Evolutionary conservation across 2,888 invertebrate genomes (phyloP).

Genomic region (Cetonia aurata): DNA sequence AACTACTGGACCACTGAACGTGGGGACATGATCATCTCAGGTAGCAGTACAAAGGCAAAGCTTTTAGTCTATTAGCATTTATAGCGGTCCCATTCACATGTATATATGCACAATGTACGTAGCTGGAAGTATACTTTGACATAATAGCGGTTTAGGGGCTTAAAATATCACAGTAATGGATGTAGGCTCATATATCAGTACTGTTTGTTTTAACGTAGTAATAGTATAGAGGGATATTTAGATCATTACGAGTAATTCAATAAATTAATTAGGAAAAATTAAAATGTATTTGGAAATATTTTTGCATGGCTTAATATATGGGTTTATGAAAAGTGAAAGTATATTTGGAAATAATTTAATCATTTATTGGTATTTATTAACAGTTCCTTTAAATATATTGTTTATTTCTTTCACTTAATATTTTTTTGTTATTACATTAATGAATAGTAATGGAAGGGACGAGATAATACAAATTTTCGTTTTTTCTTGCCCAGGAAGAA

Average conservation of each 20-base stretch:
- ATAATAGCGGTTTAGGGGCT: conserved; percentile 1
- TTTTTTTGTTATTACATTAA: no score
- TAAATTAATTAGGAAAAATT: no score
- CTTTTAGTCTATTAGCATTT: conserved; percentile 7
- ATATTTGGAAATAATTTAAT: no score
- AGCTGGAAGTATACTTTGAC: neutral
- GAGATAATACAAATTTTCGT: no score
- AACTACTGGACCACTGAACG: conserved; percentile 95
- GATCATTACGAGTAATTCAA: neutral
- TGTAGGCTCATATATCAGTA: neutral
- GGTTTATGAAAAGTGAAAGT: no score
- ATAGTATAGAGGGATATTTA: neutral
- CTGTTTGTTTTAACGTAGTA: neutral
- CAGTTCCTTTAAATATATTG: no score
- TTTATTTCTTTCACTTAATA: no score
- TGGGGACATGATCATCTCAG: conserved; percentile 94
- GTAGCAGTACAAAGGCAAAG: conserved; percentile 67
- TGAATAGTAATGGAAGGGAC: no score
- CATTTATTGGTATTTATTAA: no score
- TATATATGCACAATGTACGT: neutral
- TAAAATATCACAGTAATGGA: conserved; percentile 8
- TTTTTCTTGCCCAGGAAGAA: no score
- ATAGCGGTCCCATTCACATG: neutral
- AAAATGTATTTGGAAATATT: no score
- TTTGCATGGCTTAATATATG: no score